Base-by-base conservation (phyloP, 1,140 invertebrate genomes). In the Leptinotarsa lineolata region DNA sequence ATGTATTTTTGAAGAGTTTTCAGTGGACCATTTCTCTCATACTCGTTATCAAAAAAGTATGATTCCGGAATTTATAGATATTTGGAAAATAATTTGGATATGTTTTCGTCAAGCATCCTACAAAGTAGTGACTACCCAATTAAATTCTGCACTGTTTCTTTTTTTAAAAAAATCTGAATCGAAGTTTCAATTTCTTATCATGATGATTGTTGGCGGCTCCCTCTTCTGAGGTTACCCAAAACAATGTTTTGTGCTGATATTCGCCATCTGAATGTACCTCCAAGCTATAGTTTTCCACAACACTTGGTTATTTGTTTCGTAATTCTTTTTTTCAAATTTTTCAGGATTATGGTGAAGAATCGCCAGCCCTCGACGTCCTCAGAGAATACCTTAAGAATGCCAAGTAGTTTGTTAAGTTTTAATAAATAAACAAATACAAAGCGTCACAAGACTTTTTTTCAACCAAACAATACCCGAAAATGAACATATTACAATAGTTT, bases 341-440 rank as follows among this genome's bases (percentile, higher is more conserved):
- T 70, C 85, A 95, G 93, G 95, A 98, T 86, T 99, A 94, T 85
- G 97, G 97, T 80, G 95, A 97, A 85, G 97, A 98, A 84, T 96
- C 96, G 61, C 94, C 93, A 81, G 96, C 96, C 60, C 89, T 96
- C 83, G 95, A 97, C 88, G 92, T 97, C 77, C 88, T 98, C 76
- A 95, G 93, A 86, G 94, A 97, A 83, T 96, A 97, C 86, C 90
- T 98, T 77, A 84, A 84, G 73, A 81, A 79, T 73, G 76, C 79
- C 73, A 83, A 84, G 72, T 82, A 81, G 80, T 74, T 63, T 77
- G 80, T 74, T 77, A 71, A 71, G 68, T 77, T 66, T 66, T 66
- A 39, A 18, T 54, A 54, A 54, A 54, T 54, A 54, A 54, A 54
- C 48, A 54, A 54, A 18, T 54, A 54, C 30, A 39, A 39, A 39